These are phyloP conservation scores for Creontiades dilutus DNA, from an alignment of 2,888 invertebrate species.

Conservation along the genomic window DNA sequence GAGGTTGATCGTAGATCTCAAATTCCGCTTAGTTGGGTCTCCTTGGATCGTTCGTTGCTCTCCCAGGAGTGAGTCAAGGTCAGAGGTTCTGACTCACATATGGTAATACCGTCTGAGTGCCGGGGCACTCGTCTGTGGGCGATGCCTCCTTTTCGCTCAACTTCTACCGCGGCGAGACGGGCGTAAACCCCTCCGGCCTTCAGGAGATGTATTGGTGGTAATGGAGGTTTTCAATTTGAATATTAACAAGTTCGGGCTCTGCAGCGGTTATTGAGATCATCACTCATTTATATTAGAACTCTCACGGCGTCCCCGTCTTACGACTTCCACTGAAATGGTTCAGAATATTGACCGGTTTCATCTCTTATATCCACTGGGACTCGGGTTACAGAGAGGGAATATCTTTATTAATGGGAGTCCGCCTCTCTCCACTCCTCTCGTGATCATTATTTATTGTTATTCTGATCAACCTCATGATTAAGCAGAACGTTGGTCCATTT, in stretches of 20 bases:
- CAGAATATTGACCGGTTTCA: background rate
- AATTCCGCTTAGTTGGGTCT: constrained; percentile 4
- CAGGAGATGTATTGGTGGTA: constrained; percentile 11
- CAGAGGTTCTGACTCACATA: constrained; percentile 65
- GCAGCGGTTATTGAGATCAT: background rate
- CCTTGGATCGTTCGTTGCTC: constrained; percentile 66
- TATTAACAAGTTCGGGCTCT: background rate
- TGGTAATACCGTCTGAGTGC: constrained; percentile 47
- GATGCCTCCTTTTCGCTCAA: background rate
- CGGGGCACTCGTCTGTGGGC: background rate
- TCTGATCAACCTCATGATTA: no score
- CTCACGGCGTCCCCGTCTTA: background rate
- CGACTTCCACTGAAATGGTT: background rate
- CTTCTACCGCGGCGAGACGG: background rate
- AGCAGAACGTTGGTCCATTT: no score
- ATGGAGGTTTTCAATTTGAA: background rate
- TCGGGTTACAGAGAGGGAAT: no score
- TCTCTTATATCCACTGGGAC: no score
- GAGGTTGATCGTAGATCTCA: background rate
- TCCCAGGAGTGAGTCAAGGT: constrained; percentile 59
- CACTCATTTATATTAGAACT: background rate
- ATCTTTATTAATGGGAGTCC: no score
- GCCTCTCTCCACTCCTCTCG: no score
- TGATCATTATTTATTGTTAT: no score
- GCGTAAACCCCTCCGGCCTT: background rate